phyloP scores from a whole-genome alignment of 35 echinoderm and acorn worm genomes.

The Lytechinus variegatus region DNA sequence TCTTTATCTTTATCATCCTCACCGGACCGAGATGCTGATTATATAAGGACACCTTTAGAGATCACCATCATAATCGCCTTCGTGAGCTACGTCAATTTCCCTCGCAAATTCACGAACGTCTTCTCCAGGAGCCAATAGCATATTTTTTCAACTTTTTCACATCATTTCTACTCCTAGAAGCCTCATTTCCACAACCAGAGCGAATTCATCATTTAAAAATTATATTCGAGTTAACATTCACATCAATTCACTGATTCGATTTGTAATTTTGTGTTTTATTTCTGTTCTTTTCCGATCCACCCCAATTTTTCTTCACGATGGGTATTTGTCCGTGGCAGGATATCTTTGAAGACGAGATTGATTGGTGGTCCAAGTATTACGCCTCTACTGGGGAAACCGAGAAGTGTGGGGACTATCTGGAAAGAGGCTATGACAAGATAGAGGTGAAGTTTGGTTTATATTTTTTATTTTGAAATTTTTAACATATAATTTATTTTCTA shows the following conservation, averaged over 20 bases:
- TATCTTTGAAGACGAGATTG: slow-evolving; percentile 88
- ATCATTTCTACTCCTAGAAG: background rate
- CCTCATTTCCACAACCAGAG: background rate
- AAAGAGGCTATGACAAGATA: slow-evolving; percentile 89
- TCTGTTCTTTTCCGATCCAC: background rate
- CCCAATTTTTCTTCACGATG: background rate
- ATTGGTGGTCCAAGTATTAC: slow-evolving; percentile 99
- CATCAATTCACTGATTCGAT: background rate
- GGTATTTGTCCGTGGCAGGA: slow-evolving; percentile 66
- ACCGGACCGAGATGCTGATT: slow-evolving; percentile 12
- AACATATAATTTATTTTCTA: background rate
- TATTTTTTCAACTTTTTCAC: background rate
- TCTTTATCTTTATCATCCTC: background rate
- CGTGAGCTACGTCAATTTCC: background rate
- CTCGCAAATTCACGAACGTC: background rate
- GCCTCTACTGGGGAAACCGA: slow-evolving; percentile 91
- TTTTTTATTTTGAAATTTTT: background rate
- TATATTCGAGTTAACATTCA: background rate
- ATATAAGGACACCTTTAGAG: background rate
- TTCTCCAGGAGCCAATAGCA: background rate
- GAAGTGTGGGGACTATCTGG: slow-evolving; percentile 90
- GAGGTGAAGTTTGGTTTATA: slow-evolving; percentile 59
- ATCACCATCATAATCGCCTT: background rate
- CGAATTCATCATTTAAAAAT: background rate
- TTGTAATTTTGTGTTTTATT: slow-evolving; percentile 14